Evolutionary conservation across 2,797 vertebrate genomes (phyloP).

Genomic region (Percopsis omiscomaycus): DNA sequence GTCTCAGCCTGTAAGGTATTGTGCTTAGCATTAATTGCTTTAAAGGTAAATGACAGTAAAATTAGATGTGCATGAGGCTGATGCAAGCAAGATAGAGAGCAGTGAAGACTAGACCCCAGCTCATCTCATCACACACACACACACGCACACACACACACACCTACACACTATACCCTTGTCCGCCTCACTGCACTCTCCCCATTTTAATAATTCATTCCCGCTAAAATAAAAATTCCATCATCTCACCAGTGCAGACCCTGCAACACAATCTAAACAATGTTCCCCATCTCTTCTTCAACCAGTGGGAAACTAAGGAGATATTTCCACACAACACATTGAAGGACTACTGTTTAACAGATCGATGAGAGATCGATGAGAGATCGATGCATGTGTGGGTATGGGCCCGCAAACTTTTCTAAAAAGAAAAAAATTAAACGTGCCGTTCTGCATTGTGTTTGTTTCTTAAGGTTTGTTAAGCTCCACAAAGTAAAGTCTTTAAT

Average conservation of each 20-base stretch:
- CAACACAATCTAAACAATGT: constrained; percentile 55
- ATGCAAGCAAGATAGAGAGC: constrained; percentile 35
- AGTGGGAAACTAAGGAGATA: constrained; percentile 10
- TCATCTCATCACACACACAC: constrained; percentile 40
- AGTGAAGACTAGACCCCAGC: constrained; percentile 50
- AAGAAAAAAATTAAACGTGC: not conserved
- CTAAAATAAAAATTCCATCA: constrained; percentile 79
- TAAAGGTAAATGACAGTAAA: constrained; percentile 36
- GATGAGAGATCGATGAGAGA: constrained; percentile 18
- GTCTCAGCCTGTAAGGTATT: constrained; percentile 6
- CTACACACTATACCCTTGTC: constrained; percentile 48
- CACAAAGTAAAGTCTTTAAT: constrained; percentile 60
- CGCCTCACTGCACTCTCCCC: constrained; percentile 68
- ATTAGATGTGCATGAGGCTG: constrained; percentile 39
- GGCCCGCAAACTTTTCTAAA: no score
- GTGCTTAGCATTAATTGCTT: constrained; percentile 14
- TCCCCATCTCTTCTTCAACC: constrained; percentile 14
- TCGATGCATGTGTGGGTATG: not conserved
- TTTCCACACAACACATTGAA: constrained; percentile 6
- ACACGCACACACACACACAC: constrained; percentile 28
- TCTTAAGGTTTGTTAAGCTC: constrained; percentile 43
- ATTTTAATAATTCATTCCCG: constrained; percentile 77
- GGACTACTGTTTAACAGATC: constrained; percentile 16
- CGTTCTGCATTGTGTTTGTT: constrained; percentile 39
- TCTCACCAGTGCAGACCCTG: constrained; percentile 56